Evolutionary conservation across 2,113 vertebrate genomes (phyloP).

Genomic region (Sceloporus undulatus): DNA sequence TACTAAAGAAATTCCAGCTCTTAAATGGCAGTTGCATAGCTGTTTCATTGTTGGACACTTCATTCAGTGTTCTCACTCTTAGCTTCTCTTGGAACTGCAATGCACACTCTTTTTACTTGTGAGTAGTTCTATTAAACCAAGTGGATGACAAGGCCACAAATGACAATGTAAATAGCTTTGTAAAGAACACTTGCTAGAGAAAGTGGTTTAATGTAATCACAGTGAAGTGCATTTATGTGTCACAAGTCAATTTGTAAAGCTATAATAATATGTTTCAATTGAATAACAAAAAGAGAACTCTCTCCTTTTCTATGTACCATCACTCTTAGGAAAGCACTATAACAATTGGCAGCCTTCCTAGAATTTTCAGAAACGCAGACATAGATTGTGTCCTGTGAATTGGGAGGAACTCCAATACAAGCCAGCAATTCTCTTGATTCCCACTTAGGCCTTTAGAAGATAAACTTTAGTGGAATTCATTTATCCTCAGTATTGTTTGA

Average conservation of each 20-base stretch:
- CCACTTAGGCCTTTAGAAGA: neutral
- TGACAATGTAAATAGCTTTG: neutral
- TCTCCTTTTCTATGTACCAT: neutral
- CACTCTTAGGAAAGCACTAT: neutral
- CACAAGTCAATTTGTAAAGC: slow-evolving; percentile 26
- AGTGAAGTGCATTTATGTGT: slow-evolving; percentile 1
- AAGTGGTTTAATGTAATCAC: neutral
- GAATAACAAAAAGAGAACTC: slow-evolving; percentile 21
- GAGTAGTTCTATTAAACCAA: neutral
- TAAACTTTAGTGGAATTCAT: neutral
- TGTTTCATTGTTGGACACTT: neutral
- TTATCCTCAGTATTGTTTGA: neutral
- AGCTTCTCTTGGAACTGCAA: neutral
- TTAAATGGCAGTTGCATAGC: neutral
- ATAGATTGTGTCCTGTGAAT: neutral
- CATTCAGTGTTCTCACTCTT: neutral
- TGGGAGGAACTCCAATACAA: neutral
- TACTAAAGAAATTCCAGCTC: neutral
- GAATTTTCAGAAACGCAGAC: slow-evolving; percentile 1
- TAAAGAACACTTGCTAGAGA: neutral
- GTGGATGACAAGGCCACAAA: neutral
- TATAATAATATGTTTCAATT: slow-evolving; percentile 14
- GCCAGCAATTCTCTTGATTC: neutral
- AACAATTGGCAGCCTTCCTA: neutral
- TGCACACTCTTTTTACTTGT: neutral